Base-by-base conservation (phyloP, 2,797 vertebrate genomes). In the Telmatherina bonti region DNA sequence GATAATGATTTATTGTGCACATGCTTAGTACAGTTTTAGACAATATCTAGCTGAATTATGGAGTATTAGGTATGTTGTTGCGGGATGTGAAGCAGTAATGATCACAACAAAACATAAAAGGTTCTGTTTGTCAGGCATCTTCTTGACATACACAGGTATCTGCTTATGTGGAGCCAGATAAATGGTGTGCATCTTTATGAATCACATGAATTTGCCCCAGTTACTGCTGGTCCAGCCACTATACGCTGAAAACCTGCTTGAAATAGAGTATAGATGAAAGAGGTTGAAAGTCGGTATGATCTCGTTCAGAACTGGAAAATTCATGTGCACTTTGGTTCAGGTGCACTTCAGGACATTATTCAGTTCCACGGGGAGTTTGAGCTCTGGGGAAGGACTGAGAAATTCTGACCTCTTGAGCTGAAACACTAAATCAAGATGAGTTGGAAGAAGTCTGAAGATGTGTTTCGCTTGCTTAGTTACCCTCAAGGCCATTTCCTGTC, bases 401-500 rank as follows among this genome's bases (percentile, higher is more conserved):
- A 73, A 56, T 64, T 64, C 47, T 68, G 78, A 85, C 79, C 78
- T 77, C 61, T 22, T 49, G 59, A 52, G 69, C 61, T 57, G 58
- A 80, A 58, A 64, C 51, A 61, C 78, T 74, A 81, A 84, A 89
- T 89, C 82, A 81, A 85, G 80, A 84, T 68, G 80, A 80, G 76
- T 67, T 71, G 62, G 61, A 72, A 77, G 71, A 68, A 58, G 76
- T 60, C 78, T 62, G 72, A 76, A 88, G 81, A 78, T 81, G 75
- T 65, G 83, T 80, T 85, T 79, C 29, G 31, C 83, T 82, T 80
- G 75, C 74, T 82, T 81, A 76, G 79, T 84, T 88, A 65, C 69
- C 83, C 79, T 70, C 62, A 70, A 85, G 80, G 79, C 84, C 74
- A 56, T 67, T 80, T 76, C 78, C 81, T 81, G 89, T 88, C 87